These are phyloP conservation scores for Agriopis aurantiaria DNA, from an alignment of 2,888 invertebrate genomes.

Conservation along the genomic window DNA sequence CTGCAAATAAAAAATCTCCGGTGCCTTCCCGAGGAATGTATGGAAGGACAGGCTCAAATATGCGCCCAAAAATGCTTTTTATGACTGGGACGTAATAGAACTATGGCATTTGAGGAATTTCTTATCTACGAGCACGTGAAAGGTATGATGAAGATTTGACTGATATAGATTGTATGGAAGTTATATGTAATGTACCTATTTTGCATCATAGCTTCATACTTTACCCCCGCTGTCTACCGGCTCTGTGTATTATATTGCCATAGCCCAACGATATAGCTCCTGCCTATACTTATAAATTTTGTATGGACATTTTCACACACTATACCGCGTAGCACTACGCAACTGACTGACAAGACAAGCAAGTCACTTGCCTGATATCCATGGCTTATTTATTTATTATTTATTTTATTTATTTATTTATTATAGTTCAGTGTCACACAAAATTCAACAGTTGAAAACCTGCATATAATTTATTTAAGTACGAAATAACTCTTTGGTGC, in stretches of 20 bases:
- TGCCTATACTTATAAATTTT: not conserved
- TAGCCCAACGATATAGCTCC: too few species aligned
- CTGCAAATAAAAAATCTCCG: slow-evolving; percentile 45
- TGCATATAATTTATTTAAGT: too few species aligned
- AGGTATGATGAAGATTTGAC: slow-evolving; percentile 13
- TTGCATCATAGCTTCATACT: not conserved
- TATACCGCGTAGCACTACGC: too few species aligned
- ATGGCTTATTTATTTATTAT: too few species aligned
- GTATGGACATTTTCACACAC: not conserved
- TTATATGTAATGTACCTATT: not conserved
- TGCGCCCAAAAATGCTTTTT: slow-evolving; percentile 31
- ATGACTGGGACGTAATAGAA: slow-evolving; percentile 24
- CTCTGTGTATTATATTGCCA: too few species aligned
- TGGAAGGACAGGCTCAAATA: slow-evolving; percentile 32
- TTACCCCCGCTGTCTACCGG: not conserved
- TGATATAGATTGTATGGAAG: not conserved
- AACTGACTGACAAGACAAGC: too few species aligned
- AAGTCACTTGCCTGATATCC: too few species aligned
- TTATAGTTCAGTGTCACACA: too few species aligned
- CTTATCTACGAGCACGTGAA: slow-evolving; percentile 7
- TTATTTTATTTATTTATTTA: too few species aligned
- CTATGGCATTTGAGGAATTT: slow-evolving; percentile 24
- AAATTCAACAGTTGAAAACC: too few species aligned
- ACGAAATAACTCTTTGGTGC: too few species aligned
- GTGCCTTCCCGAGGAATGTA: slow-evolving; percentile 26